Percentiles rank a stretch among this genome's conserved stretches.
Conservation (phyloP, 23 tunicate genomes). For the Phallusia fumigata region DNA sequence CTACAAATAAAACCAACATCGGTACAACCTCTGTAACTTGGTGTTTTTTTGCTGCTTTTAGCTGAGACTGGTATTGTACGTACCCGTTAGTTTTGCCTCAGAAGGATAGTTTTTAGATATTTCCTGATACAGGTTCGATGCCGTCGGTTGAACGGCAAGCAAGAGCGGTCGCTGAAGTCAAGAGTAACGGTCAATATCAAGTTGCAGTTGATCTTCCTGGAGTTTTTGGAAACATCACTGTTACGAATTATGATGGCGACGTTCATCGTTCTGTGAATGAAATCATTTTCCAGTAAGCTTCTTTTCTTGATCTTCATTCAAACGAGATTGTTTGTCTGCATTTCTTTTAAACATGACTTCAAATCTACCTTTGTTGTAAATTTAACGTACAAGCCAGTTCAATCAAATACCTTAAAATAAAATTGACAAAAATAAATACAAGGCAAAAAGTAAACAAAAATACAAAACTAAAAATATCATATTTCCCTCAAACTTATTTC, state of each 20-base stretch:
- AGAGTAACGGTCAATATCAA: neutral
- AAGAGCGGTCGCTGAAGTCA: neutral
- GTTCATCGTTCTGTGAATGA: neutral
- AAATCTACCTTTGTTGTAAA: too few relatives aligned
- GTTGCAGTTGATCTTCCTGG: conserved; percentile 7
- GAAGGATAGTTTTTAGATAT: too few relatives aligned
- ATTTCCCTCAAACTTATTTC: too few relatives aligned
- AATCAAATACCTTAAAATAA: too few relatives aligned
- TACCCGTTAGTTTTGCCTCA: too few relatives aligned
- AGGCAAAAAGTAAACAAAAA: neutral
- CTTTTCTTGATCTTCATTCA: neutral
- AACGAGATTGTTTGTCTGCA: too few relatives aligned
- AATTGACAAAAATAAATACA: too few relatives aligned
- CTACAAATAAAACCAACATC: neutral
- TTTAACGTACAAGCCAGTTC: too few relatives aligned
- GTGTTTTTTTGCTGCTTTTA: too few relatives aligned
- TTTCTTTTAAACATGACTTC: too few relatives aligned
- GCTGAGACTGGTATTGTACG: too few relatives aligned
- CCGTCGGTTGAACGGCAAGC: neutral
- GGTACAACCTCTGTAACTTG: neutral
- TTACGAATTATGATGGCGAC: neutral
- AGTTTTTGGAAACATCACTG: neutral
- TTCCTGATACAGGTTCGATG: neutral
- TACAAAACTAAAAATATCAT: too few relatives aligned
- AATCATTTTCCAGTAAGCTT: neutral